Conservation (phyloP, 2,888 invertebrate species). For the Emmelina monodactyla region DNA sequence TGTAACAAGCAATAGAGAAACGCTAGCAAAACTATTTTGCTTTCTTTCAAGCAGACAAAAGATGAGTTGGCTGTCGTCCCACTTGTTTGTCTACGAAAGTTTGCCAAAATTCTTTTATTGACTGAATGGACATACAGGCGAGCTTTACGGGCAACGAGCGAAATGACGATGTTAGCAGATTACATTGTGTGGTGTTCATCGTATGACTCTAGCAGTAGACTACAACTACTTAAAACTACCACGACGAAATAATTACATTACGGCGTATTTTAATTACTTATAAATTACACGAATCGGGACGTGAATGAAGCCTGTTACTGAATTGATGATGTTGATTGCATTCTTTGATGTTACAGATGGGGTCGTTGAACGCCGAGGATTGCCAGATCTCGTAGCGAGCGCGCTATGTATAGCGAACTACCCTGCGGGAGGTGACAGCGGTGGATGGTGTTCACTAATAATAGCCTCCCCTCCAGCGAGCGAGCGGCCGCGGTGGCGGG, state of each 20-base stretch:
- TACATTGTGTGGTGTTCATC: not conserved
- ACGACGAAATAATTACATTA: too few species aligned
- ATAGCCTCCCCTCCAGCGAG: slow-evolving; percentile 66
- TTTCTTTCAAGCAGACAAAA: slow-evolving; percentile 59
- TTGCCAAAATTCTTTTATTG: slow-evolving; percentile 65
- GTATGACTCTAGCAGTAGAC: not conserved
- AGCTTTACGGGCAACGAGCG: slow-evolving; percentile 39
- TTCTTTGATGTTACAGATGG: slow-evolving; percentile 37
- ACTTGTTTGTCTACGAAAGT: slow-evolving; percentile 62
- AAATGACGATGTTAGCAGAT: slow-evolving; percentile 22
- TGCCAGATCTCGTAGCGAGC: slow-evolving; percentile 51
- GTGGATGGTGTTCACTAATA: slow-evolving; percentile 61
- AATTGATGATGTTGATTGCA: too few species aligned
- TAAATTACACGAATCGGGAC: too few species aligned
- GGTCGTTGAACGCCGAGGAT: slow-evolving; percentile 60
- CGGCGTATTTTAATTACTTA: too few species aligned
- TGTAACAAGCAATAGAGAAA: slow-evolving; percentile 43
- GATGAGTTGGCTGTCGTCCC: slow-evolving; percentile 63
- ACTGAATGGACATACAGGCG: slow-evolving; percentile 46
- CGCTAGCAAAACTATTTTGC: slow-evolving; percentile 51
- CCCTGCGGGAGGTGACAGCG: slow-evolving; percentile 66
- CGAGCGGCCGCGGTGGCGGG: slow-evolving; percentile 41
- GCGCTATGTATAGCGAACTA: slow-evolving; percentile 61
- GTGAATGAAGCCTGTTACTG: too few species aligned
- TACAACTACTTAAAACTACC: too few species aligned